phyloP scores from a whole-genome alignment of 1,140 invertebrate genomes.

The Brachionus asplanchnoidis region DNA sequence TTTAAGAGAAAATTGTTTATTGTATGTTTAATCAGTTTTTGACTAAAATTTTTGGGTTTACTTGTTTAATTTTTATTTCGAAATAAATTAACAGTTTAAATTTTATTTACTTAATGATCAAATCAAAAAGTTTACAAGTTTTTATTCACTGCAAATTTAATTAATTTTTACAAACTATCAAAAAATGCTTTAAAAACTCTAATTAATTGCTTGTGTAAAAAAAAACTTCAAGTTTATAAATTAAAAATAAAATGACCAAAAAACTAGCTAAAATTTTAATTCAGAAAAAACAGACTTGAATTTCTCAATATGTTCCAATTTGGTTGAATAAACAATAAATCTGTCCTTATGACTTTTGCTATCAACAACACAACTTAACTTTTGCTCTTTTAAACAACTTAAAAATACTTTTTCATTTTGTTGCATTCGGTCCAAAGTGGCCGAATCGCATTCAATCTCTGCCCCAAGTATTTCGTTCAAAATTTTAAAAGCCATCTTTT shows the following conservation, averaged over 20 bases:
- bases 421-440: neutral
- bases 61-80: neutral
- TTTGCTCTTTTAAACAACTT: neutral
- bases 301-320: neutral
- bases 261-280: neutral
- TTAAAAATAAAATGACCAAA: neutral
- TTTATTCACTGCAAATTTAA: neutral
- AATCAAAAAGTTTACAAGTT: neutral
- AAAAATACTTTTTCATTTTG: neutral
- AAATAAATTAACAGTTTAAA: neutral
- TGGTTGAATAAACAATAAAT: neutral
- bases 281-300: neutral
- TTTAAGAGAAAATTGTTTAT: no score
- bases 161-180: neutral
- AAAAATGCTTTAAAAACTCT: neutral
- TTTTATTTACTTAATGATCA: neutral
- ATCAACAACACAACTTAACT: neutral
- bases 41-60: neutral
- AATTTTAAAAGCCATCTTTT: constrained; percentile 2
- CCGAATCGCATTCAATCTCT: neutral
- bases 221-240: neutral
- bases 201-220: neutral
- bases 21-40: no score
- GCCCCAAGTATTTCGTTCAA: neutral
- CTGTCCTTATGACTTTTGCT: neutral